These are phyloP conservation scores for Oryctolagus cuniculus DNA, from an alignment of 2,113 vertebrate species.

Conservation along the genomic window mOryCun1.1 NC_091442.1:117786001-117786500, in stretches of 20 bases:
- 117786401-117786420: no score
- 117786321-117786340: constrained; percentile 34
- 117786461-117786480: no score
- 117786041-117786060: not conserved
- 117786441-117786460: no score
- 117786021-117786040: not conserved
- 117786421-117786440: no score
- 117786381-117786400: no score
- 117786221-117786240: not conserved
- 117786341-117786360: not conserved
- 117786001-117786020: not conserved
- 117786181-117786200: not conserved
- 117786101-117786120: not conserved
- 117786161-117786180: not conserved
- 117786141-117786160: not conserved
- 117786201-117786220: not conserved
- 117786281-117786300: constrained; percentile 31
- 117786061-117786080: not conserved
- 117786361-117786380: no score
- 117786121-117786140: not conserved
- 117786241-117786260: no score
- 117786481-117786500: no score
- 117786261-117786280: not conserved
- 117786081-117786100: not conserved
- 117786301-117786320: not conserved